Conservation (phyloP, 1,140 invertebrate species). For the Atta texana region DNA sequence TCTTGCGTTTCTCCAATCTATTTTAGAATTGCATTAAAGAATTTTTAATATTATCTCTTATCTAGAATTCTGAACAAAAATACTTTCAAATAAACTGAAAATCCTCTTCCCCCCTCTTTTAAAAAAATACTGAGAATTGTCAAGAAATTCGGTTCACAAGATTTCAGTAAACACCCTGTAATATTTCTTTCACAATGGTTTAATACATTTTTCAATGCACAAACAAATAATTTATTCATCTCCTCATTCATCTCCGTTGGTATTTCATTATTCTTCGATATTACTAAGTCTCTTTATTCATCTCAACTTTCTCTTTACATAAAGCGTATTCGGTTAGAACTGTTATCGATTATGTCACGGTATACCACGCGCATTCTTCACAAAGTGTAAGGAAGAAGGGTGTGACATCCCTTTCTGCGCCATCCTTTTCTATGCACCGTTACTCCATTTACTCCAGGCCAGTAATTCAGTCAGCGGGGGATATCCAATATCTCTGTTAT, state of each 20-base stretch:
- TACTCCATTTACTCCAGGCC: constrained; percentile 37
- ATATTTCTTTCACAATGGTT: no score
- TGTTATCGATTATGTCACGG: constrained; percentile 72
- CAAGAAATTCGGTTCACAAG: no score
- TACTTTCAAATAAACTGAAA: no score
- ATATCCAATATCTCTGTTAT: neutral
- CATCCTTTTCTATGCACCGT: constrained; percentile 30
- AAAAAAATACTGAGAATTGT: no score
- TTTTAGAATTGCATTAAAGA: no score
- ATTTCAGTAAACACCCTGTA: no score
- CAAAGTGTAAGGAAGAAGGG: constrained; percentile 24
- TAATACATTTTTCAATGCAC: neutral
- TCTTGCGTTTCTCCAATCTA: no score
- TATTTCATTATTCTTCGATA: neutral
- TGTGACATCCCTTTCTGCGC: constrained; percentile 24
- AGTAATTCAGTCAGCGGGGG: constrained; percentile 26
- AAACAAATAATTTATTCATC: neutral
- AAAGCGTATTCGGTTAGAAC: constrained; percentile 26
- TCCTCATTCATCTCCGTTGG: neutral
- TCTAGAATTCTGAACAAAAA: no score
- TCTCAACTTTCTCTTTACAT: neutral
- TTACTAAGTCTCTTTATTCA: constrained; percentile 2
- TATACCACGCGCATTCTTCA: constrained; percentile 62
- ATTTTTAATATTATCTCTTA: no score
- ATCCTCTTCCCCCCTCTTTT: no score